Evolutionary conservation across 1,140 invertebrate species (phyloP).

Genomic region (Drosophila mojavensis): DNA sequence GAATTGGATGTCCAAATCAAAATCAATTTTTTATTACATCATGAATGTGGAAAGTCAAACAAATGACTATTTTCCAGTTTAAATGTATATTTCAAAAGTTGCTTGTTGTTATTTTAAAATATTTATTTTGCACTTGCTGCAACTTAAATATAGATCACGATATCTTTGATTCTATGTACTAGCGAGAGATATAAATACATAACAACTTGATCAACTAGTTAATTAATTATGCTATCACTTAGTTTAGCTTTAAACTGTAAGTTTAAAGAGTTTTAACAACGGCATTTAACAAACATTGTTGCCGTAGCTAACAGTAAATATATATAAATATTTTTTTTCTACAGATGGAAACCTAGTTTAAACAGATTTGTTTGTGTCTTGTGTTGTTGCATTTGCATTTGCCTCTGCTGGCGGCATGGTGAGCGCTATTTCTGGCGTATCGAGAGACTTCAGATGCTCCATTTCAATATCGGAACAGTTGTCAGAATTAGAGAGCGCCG

Average conservation of each 20-base stretch:
- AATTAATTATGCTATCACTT: slow-evolving; percentile 59
- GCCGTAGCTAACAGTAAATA: slow-evolving; percentile 16
- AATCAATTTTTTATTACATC: too few species aligned
- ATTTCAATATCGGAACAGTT: slow-evolving; percentile 84
- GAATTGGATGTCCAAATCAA: too few species aligned
- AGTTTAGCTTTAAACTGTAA: slow-evolving; percentile 44
- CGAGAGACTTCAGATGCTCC: slow-evolving; percentile 72
- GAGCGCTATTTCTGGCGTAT: slow-evolving; percentile 48
- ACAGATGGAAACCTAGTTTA: slow-evolving; percentile 25
- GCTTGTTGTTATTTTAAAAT: too few species aligned
- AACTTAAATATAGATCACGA: slow-evolving; percentile 77
- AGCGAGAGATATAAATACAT: slow-evolving; percentile 79
- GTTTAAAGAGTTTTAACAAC: slow-evolving; percentile 53
- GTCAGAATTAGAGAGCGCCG: slow-evolving; percentile 81
- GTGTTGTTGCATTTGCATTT: slow-evolving; percentile 44
- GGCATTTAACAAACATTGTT: slow-evolving; percentile 31
- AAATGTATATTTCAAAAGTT: too few species aligned
- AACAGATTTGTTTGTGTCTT: slow-evolving; percentile 52
- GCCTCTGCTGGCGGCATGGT: slow-evolving; percentile 47
- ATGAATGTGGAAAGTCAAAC: too few species aligned
- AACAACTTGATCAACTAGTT: slow-evolving; percentile 71
- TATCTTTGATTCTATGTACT: slow-evolving; percentile 76
- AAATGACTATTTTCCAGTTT: too few species aligned
- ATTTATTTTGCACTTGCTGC: slow-evolving; percentile 54
- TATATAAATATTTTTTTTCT: background rate